Base-by-base conservation (phyloP, 2,797 vertebrate species). In the Buphagus erythrorhynchus region DNA sequence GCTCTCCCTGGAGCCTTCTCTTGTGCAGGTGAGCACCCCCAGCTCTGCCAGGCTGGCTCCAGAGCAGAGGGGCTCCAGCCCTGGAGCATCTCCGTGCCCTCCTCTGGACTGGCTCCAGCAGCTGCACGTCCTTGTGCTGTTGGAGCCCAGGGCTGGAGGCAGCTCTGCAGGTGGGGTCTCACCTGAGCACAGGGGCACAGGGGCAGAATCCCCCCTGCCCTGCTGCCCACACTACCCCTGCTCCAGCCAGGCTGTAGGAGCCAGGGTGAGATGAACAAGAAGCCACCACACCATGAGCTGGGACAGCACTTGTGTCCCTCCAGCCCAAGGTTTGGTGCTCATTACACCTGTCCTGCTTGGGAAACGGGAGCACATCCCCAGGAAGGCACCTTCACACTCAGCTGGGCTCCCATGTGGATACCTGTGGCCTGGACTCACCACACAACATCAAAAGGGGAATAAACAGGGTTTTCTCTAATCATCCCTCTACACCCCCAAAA, bases 381-480 rank as follows among this genome's bases (percentile, higher is more conserved):
- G 55, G 51, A 85, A 76, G 49, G 67, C 35, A 85, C 38, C 73
- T 43, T 45, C 84, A 46, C 0, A 0, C 22, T 49, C 31, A 62
- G n/a, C 45, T 12, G 48, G 40, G 33, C 29, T 78, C 62, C 57
- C 46, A 11, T 0, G 1, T 25, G 49, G 43, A 85, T 85, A 89
- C 80, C 94, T 87, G 92, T 75, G 90, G 73, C 93, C 51, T 79
- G 85, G 86, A 90, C 43, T 61, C 54, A 72, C 67, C 13, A 7
- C 55, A 76, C 73, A 82, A 77, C 79, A 91, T 35, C 19, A 3
- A 92, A 94, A 86, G 1, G 13, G 83, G 42, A 88, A 90, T 75
- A 78, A 67, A 68, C 21, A 54, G n/a, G 31, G 36, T 91, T 78
- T 95, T 79, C 57, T 86, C 46, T 67, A 40, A 62, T 35, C 38